A percentile compares a stretch with the other conserved stretches of the same genome.
Evolutionary conservation across 2,888 invertebrate species (phyloP).

Genomic region (Prostheceraeus crozeri): DNA sequence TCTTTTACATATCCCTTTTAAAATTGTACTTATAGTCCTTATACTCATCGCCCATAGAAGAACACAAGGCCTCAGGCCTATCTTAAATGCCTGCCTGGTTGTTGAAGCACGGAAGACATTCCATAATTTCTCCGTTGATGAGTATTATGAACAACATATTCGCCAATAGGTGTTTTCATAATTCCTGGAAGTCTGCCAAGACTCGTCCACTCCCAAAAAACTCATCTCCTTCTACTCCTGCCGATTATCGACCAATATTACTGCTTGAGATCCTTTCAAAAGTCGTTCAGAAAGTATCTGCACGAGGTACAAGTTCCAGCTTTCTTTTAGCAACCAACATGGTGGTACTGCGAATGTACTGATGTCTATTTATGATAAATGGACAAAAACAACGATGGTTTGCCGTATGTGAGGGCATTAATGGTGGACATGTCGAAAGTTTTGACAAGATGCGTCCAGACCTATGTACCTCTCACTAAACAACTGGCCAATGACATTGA

Average conservation of each 20-base stretch:
- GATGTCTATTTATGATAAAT: conserved; percentile 22
- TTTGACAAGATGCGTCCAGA: conserved; percentile 16
- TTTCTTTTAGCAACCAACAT: neutral
- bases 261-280: conserved; percentile 16
- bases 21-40: too few species aligned
- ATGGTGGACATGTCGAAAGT: conserved; percentile 20
- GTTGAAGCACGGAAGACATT: conserved; percentile 15
- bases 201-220: conserved; percentile 16
- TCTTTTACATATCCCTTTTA: too few species aligned
- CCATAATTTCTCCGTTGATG: conserved; percentile 5
- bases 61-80: neutral
- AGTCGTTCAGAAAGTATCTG: conserved; percentile 6
- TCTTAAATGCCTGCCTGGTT: conserved; percentile 13
- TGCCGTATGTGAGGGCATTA: conserved; percentile 12
- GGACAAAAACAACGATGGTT: conserved; percentile 3
- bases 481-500: neutral
- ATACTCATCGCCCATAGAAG: conserved; percentile 7
- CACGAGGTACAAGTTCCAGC: conserved; percentile 19
- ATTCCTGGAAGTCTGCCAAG: conserved; percentile 6
- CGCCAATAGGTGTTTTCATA: neutral
- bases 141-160: conserved; percentile 11
- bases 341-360: conserved; percentile 14
- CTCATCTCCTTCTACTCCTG: conserved; percentile 9
- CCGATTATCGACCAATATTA: conserved; percentile 10
- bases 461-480: conserved; percentile 10